Evolutionary conservation across 2,113 vertebrate genomes (phyloP), one percentile per base, ranked within the genome.

Genomic region (Geococcyx californianus): DNA sequence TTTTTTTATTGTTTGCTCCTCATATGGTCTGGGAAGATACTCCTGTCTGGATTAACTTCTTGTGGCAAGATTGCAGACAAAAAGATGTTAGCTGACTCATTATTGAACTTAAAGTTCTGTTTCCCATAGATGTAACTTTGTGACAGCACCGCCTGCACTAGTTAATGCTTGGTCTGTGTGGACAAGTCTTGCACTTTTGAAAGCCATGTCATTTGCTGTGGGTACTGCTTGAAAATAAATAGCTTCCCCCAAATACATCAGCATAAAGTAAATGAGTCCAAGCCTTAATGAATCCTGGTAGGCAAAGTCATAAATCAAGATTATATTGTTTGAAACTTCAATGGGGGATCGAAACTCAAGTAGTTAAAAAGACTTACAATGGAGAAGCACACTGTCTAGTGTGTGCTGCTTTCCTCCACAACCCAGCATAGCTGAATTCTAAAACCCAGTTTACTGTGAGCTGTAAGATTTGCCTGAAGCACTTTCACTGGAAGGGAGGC

Each of bases 31-130:
- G 59, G 86, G 69, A 85, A 74, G 26, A 42, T 80, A 63, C 16
- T 95, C 74, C 73, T 89, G 81, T 89, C 66, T 96, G 23, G 55
- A 89, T 75, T 63, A 73, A 80, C 68, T 88, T 94, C 75, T 58
- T 72, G 40, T 59, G 60, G 75, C 94, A 89, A 96, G 34, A 42
- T 69, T 49, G 77, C 58, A 74, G 63, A 86, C 47, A 78, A 44
- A 93, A 94, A 70, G 49, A 86, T n/a, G 42, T 75, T 90, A 52
- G n/a, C 23, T 91, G 78, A 95, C 81, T 64, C 64, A 89, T 59
- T 64, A 28, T 5, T 89, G 91, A 94, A 74, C 67, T 89, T 40
- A 0, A 62, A 44, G 83, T 51, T 96, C 72, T 67, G 63, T 90
- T 96, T 89, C n/a, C 42, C 86, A 36, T 60, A 42, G 69, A 54